Base-by-base conservation (phyloP, 2,888 invertebrate genomes). In the Bombylius major region DNA sequence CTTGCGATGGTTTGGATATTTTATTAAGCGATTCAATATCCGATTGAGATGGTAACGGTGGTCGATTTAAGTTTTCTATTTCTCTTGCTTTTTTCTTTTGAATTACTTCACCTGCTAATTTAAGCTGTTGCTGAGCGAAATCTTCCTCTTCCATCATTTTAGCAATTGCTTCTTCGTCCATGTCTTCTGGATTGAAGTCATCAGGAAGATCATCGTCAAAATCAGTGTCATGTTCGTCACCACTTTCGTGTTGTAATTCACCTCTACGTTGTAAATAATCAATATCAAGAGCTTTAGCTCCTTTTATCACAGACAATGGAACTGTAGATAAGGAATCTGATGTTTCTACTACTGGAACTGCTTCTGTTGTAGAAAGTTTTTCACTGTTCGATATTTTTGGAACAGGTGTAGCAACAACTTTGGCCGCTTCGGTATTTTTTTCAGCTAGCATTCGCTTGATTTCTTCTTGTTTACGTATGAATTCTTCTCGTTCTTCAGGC, bases 121-220 rank as follows among this genome's bases (percentile, higher is more conserved):
- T 77, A 5, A 79, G 65, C 62, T 79, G 79, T 14, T 78, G 76
- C 42, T 78, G 77, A 0, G 79, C 79, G 49, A 78, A 79, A 59
- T 81, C 81, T 64, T 82, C 82, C 51, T 80, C 80, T 61, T 81
- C 81, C 70, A 82, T 80, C 79, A 82, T 78, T 65, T 79, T 78
- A n/a, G 73, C 75, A 46, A 75, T 73, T 4, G 70, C 69, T 54
- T 75, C 75, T 56, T 74, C 70, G 55, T 76, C 76, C 73, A 78
- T 75, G 59, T 76, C 75, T 36, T 78, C 78, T 0, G 76, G 73
- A 58, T 70, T 69, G 36, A 76, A 70, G 54, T 76, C 75, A 55
- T 76, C 76, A 0, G 74, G 73, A 45, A 76, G 62, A 54, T 73
- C 73, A 4, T 72, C 70, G 58, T 62, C 63, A 50, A 63, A 62